Conservation (phyloP, 2,113 vertebrate species). For the Lepisosteus osseus region DNA sequence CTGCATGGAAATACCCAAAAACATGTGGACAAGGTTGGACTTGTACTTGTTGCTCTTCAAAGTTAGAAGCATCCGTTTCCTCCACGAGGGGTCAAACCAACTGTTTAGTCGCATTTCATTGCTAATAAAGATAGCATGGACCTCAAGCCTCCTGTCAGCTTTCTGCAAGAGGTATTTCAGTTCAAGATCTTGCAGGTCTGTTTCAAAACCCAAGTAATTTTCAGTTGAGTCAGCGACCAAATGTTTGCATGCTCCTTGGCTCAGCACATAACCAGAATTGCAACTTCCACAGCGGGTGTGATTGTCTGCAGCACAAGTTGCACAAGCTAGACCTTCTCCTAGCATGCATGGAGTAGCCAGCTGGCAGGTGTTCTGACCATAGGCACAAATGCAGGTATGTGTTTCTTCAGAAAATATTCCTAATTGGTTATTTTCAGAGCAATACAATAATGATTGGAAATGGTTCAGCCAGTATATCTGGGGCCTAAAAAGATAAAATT, state of each 20-base stretch:
- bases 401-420: conserved; percentile 90
- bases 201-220: conserved; percentile 94
- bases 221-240: conserved; percentile 92
- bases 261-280: conserved; percentile 81
- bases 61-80: conserved; percentile 92
- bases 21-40: conserved; percentile 93
- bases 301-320: conserved; percentile 81
- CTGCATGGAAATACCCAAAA: conserved; percentile 89
- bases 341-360: conserved; percentile 75
- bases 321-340: conserved; percentile 77
- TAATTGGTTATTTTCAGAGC: conserved; percentile 91
- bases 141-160: conserved; percentile 84
- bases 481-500: conserved; percentile 60
- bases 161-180: conserved; percentile 87
- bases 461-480: conserved; percentile 87
- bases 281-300: conserved; percentile 90
- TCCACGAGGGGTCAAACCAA: conserved; percentile 97
- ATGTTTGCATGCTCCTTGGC: conserved; percentile 84
- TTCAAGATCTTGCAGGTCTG: conserved; percentile 91
- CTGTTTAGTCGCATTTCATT: conserved; percentile 97
- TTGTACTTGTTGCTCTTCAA: conserved; percentile 98
- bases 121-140: conserved; percentile 96
- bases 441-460: conserved; percentile 92
- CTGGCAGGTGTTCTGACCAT: conserved; percentile 82
- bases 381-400: conserved; percentile 84